A percentile compares a stretch with the other conserved stretches of the same genome.
These are phyloP conservation scores for Salvelinus fontinalis DNA, from an alignment of 2,113 vertebrate genomes.

Conservation along the genomic window DNA sequence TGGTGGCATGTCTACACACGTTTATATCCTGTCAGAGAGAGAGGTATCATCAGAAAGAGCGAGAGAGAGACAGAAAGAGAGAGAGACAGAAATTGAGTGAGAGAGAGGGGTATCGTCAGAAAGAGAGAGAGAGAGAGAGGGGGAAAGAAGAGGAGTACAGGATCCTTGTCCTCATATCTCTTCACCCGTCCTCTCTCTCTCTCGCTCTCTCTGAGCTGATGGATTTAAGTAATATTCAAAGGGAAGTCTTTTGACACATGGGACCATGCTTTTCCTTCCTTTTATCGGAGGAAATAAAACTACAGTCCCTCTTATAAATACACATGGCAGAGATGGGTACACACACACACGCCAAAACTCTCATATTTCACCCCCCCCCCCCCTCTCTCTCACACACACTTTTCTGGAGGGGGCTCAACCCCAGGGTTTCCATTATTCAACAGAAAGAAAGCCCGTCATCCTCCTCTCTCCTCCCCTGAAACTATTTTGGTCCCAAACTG, in stretches of 20 bases:
- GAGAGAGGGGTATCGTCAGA: too few species aligned
- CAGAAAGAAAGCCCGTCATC: slow-evolving; percentile 9
- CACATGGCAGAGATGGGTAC: slow-evolving; percentile 29
- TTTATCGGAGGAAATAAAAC: slow-evolving; percentile 21
- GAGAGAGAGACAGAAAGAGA: too few species aligned
- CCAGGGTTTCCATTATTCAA: slow-evolving; percentile 40
- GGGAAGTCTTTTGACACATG: too few species aligned
- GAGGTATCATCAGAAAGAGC: too few species aligned
- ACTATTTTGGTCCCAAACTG: slow-evolving; percentile 43
- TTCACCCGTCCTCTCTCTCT: slow-evolving; percentile 15
- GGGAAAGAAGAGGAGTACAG: not conserved
- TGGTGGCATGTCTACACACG: too few species aligned
- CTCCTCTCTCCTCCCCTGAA: slow-evolving; percentile 29
- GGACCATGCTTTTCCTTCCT: too few species aligned
- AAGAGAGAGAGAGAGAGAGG: not conserved
- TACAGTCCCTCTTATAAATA: slow-evolving; percentile 55
- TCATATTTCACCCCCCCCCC: not conserved
- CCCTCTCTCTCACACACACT: not conserved
- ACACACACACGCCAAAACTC: slow-evolving; percentile 4
- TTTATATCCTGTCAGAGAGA: too few species aligned
- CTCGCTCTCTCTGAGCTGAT: slow-evolving; percentile 59
- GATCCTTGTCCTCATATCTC: slow-evolving; percentile 9
- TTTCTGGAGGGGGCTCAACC: slow-evolving; percentile 35
- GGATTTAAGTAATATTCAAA: not conserved
- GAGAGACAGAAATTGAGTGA: too few species aligned